Base-by-base conservation (phyloP, 2,113 vertebrate species). In the Excalfactoria chinensis region DNA sequence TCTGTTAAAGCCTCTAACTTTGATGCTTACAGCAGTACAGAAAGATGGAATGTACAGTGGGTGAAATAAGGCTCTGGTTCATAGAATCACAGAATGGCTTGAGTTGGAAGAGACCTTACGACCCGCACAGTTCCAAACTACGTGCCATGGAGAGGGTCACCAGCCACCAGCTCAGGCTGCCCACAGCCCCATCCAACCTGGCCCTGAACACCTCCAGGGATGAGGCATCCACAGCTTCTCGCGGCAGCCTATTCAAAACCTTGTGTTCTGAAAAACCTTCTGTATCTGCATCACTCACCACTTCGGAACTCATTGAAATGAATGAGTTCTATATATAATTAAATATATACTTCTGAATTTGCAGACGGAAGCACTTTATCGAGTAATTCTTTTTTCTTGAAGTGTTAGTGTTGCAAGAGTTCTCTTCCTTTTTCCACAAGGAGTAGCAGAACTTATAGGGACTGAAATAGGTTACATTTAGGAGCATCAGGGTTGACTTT, bases 401-500 rank as follows among this genome's bases (percentile, higher is more conserved):
- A 89, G 74, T 32, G 71, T 63, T 8, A 53, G 43, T 35, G 10
- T 82, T 85, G 14, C 9, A 12, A 19, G 37, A 84, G 28, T 88
- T 90, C 14, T 59, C 15, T 66, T 35, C 53, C 56, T 59, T 35
- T 70, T 81, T 69, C 17, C 13, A 9, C 40, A 46, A 28, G 14
- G 43, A 77, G 1, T 78, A 71, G 70, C 37, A 34, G 44, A 49
- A 41, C 41, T 75, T 60, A 8, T 37, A 84, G 64, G 30, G 41
- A 75, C 46, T 60, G 11, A 40, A 89, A 21, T 19, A 70, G 41
- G 40, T 86, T 56, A 68, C 32, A 13, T 67, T 76, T 66, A 59
- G 35, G 59, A 88, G 13, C 13, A 60, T 91, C 49, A 84, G 48
- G n/a, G 43, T 82, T 84, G 59, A 72, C 53, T 82, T 76, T 88